These are phyloP conservation scores for Pocillopora verrucosa DNA, from an alignment of 64 coral and sea anemone species.

Conservation along the genomic window DNA sequence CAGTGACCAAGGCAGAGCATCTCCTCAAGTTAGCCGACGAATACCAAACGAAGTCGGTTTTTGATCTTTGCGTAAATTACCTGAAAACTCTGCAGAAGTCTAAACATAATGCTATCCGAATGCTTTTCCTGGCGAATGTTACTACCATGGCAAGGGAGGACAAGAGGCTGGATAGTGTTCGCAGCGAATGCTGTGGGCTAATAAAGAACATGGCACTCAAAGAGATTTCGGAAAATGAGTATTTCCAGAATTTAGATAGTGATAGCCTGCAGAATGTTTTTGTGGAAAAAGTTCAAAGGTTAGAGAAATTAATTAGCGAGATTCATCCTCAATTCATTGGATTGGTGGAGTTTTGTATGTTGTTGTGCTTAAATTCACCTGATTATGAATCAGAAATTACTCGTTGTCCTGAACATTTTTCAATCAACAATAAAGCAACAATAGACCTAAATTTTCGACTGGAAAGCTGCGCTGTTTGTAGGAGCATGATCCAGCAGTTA, in stretches of 20 bases:
- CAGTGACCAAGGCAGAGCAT: background rate
- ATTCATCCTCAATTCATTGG: constrained; percentile 29
- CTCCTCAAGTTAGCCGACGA: constrained; percentile 18
- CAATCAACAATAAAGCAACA: background rate
- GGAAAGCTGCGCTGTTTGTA: background rate
- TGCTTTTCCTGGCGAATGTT: background rate
- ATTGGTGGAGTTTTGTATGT: background rate
- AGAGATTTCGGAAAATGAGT: background rate
- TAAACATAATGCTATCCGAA: background rate
- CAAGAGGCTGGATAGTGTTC: background rate
- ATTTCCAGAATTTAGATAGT: background rate
- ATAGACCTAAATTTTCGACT: background rate
- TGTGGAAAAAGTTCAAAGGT: background rate
- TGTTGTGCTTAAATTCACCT: background rate
- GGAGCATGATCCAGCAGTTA: background rate
- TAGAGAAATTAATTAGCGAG: background rate
- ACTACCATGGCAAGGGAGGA: background rate
- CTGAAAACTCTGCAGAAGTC: background rate
- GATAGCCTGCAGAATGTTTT: constrained; percentile 1
- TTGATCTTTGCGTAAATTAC: background rate
- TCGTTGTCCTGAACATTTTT: constrained; percentile 10
- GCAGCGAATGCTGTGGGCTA: background rate
- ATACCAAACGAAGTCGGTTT: background rate
- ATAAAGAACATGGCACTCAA: background rate
- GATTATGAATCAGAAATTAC: background rate